Conservation (phyloP, 2,797 vertebrate species). For the Onychomys torridus region DNA sequence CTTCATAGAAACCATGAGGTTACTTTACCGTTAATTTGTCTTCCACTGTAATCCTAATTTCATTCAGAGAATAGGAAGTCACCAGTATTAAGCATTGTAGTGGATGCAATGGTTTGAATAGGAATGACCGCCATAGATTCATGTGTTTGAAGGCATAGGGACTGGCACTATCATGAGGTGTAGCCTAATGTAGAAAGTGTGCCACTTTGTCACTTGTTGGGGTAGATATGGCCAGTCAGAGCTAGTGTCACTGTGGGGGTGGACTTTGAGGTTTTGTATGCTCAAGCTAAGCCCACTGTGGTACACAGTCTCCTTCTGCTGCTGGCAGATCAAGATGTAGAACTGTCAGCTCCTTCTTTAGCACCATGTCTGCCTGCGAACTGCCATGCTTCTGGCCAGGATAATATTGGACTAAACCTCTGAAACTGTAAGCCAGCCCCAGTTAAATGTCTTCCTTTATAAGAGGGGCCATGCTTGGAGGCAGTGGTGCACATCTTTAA, state of each 20-base stretch:
- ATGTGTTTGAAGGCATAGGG: neutral
- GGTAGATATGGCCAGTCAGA: neutral
- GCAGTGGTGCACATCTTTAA: too few relatives aligned
- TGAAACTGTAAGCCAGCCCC: neutral
- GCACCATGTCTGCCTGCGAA: neutral
- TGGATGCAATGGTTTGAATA: neutral
- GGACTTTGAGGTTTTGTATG: neutral
- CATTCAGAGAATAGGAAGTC: slow-evolving; percentile 38
- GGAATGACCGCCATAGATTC: neutral
- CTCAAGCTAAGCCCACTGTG: neutral
- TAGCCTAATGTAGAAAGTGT: neutral
- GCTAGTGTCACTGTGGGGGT: neutral
- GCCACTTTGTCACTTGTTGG: neutral
- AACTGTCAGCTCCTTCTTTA: neutral
- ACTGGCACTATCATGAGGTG: neutral
- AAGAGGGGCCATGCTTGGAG: too few relatives aligned
- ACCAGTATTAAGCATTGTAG: slow-evolving; percentile 31
- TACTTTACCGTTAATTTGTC: slow-evolving; percentile 41
- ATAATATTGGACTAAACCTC: neutral
- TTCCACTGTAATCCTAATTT: slow-evolving; percentile 53
- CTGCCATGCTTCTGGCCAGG: neutral
- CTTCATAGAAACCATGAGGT: neutral
- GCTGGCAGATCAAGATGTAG: neutral
- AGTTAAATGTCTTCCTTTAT: neutral
- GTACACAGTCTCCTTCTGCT: neutral